Base-by-base conservation (phyloP, 2,797 vertebrate genomes). In the Antrozous pallidus region DNA sequence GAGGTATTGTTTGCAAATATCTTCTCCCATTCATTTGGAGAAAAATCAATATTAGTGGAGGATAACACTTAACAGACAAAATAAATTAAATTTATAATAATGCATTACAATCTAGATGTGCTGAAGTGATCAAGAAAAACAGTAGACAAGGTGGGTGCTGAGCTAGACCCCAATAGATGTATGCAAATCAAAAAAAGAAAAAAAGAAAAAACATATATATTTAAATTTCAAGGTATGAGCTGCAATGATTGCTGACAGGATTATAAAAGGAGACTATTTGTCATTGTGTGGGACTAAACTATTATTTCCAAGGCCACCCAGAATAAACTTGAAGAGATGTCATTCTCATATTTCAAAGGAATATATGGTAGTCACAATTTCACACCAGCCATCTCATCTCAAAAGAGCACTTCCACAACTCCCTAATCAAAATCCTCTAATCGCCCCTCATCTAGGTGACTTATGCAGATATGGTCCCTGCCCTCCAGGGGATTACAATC, bases 401-500 rank as follows among this genome's bases (percentile, higher is more conserved):
- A 69, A 79, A 94, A 83, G 36, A 93, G 31, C 61, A 28, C 28
- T 70, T 69, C 69, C 95, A 78, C 42, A 74, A 88, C 74, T 93
- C 75, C 75, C 84, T 90, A 67, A 86, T 84, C 84, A 96, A 94
- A 90, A 63, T 33, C 77, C 77, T 82, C 81, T 92, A 79, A 94
- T 92, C 81, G 58, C 56, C 26, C 36, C 33, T 95, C 33, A 81
- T 61, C 54, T 88, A 82, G 70, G 58, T 47, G 38, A 84, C 18
- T 79, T 58, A 61, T 74, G 78, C 58, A 95, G 91, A 85, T 63
- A 75, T 2, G 6, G 58, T n/a, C 87, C 90, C 63, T 96, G 88
- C 70, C 95, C 93, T 97, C 95, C 51, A 92, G 74, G 90, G 93
- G 95, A 88, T 96, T 92, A 92, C 79, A 86, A 28, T 95, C 85